These are phyloP conservation scores for Steinernema feltiae DNA, from an alignment of 1,140 invertebrate species.

Conservation along the genomic window DNA sequence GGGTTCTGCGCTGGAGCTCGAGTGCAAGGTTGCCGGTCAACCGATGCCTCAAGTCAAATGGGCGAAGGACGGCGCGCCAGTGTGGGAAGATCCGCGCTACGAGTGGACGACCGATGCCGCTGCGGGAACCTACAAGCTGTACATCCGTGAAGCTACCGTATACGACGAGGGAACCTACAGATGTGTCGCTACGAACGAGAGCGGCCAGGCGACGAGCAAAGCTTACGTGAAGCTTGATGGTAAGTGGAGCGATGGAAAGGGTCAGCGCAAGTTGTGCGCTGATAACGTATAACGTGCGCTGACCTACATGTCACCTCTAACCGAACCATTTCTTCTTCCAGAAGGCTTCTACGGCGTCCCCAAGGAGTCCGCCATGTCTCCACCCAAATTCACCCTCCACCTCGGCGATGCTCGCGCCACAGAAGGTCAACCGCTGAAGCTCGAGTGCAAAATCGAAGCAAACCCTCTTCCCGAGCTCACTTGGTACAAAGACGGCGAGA, in stretches of 20 bases:
- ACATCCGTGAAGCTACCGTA: constrained; percentile 81
- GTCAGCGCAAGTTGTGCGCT: too few relatives aligned
- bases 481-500: constrained; percentile 57
- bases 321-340: too few relatives aligned
- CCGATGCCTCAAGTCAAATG: constrained; percentile 73
- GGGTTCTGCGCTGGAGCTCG: constrained; percentile 68
- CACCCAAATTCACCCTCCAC: constrained; percentile 42
- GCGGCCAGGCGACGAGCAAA: constrained; percentile 78
- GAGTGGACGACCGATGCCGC: constrained; percentile 49
- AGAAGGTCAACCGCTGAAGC: constrained; percentile 54
- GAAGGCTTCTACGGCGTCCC: neutral
- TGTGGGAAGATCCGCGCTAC: constrained; percentile 50
- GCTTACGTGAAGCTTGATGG: constrained; percentile 61
- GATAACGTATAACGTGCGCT: too few relatives aligned
- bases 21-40: constrained; percentile 71
- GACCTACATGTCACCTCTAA: too few relatives aligned
- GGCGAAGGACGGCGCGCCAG: constrained; percentile 59
- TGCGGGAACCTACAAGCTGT: constrained; percentile 63
- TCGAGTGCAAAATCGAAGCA: constrained; percentile 53
- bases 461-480: constrained; percentile 45
- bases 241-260: too few relatives aligned
- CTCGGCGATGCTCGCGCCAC: constrained; percentile 52
- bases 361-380: constrained; percentile 14
- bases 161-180: constrained; percentile 85
- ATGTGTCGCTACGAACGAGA: constrained; percentile 77